A percentile compares a stretch with the other conserved stretches of the same genome.
phyloP scores from a whole-genome alignment of 2,113 vertebrate species.

The Burhinus oedicnemus region DNA sequence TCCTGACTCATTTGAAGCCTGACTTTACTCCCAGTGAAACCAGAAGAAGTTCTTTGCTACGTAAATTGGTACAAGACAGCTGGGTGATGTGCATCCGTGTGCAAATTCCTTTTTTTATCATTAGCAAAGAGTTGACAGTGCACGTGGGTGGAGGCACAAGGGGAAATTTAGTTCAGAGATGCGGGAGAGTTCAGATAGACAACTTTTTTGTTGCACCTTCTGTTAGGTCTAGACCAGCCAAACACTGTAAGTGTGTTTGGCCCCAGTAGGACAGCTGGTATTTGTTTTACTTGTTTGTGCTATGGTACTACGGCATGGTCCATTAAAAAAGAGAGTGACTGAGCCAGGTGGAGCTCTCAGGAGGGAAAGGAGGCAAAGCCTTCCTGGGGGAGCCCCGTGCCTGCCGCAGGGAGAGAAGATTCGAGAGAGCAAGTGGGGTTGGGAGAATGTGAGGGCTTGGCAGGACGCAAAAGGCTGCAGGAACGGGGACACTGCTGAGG shows the following conservation, averaged over 20 bases:
- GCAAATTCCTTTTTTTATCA: background rate
- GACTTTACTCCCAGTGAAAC: background rate
- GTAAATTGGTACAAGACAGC: background rate
- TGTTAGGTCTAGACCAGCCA: background rate
- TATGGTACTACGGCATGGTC: background rate
- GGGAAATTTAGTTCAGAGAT: background rate
- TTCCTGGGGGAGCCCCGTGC: background rate
- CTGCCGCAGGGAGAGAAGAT: background rate
- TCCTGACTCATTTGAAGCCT: background rate
- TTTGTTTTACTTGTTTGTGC: background rate
- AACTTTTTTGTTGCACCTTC: background rate
- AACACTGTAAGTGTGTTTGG: background rate
- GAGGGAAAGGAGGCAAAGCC: background rate
- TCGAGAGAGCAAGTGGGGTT: background rate
- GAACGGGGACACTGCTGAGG: background rate
- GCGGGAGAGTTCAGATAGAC: background rate
- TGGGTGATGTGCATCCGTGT: accelerated
- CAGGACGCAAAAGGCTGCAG: background rate
- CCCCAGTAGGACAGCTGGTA: background rate
- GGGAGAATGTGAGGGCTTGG: background rate
- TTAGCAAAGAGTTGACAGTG: background rate
- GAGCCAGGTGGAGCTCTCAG: background rate
- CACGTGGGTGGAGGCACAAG: background rate
- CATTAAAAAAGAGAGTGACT: background rate
- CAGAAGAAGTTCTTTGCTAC: background rate